A percentile compares a stretch with the other conserved stretches of the same genome.
These are phyloP conservation scores for Lysandra coridon DNA, from an alignment of 2,888 invertebrate species.

Conservation along the genomic window DNA sequence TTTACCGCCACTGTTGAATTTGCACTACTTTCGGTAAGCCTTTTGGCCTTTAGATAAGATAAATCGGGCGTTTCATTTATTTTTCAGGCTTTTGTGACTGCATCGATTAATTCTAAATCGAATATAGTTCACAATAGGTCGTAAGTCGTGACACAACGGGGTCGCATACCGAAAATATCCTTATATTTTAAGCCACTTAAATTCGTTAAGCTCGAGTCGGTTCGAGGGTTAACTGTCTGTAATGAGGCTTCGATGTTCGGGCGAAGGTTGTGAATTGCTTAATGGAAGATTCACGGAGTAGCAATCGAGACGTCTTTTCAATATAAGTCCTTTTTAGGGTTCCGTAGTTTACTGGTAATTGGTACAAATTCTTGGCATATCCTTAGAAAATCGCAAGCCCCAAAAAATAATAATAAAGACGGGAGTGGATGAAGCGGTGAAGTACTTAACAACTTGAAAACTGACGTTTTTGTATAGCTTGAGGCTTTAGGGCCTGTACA, in stretches of 20 bases:
- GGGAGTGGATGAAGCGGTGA: too few relatives aligned
- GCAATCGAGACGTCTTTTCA: background rate
- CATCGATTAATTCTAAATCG: constrained; percentile 6
- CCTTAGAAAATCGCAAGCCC: background rate
- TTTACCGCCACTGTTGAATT: background rate
- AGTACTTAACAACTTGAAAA: too few relatives aligned
- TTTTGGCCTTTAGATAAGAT: constrained; percentile 27
- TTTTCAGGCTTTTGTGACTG: constrained; percentile 1
- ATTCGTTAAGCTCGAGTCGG: constrained; percentile 2
- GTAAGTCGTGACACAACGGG: constrained; percentile 1
- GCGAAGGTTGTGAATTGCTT: background rate
- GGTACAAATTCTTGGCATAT: too few relatives aligned
- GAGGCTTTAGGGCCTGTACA: too few relatives aligned
- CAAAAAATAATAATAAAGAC: background rate
- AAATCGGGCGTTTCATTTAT: constrained; percentile 16
- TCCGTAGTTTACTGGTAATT: too few relatives aligned
- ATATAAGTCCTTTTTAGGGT: too few relatives aligned
- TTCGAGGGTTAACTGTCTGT: background rate
- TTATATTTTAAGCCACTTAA: constrained; percentile 15
- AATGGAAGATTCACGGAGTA: background rate
- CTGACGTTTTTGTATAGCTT: too few relatives aligned
- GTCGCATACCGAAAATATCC: constrained; percentile 14
- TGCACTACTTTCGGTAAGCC: constrained; percentile 5
- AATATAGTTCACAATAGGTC: constrained; percentile 22
- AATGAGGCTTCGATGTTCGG: background rate